Base-by-base conservation (phyloP, 2,888 invertebrate species). In the Sphaerophoria rueppellii region DNA sequence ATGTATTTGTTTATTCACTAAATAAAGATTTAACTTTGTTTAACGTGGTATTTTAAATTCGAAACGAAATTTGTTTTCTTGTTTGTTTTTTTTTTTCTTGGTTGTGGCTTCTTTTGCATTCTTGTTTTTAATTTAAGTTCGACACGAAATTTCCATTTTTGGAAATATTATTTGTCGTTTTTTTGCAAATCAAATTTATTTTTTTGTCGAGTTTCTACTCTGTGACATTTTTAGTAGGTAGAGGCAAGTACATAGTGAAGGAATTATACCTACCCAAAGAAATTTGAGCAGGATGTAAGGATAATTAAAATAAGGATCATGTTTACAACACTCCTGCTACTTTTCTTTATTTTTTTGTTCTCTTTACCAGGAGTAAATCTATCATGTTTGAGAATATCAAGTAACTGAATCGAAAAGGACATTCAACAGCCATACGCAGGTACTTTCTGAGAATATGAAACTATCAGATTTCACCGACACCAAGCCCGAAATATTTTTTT, bases 371-470 rank as follows among this genome's bases (percentile, higher is more conserved):
- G 7, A 35, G n/a, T 16, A n/a, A 14, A 58, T 72, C 52, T 48
- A 60, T 43, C 24, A 40, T 43, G n/a, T 50, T 65, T 57, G 11
- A 24, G 48, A 73, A 50, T 65, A 79, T 79, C 73, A 60, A 37
- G 65, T 79, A 48, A 24, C 78, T 46, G 40, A 48, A 63, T 40
- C 57, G 50, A 57, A n/a, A 43, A 43, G 16, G 55, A 77, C 24
- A 24, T 24, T 48, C 71, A 52, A 58, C 52, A 24, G 37, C 14
- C 32, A 24, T 24, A 24, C 24, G 24, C 24, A 24, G 24, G 24
- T 24, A 24, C 24, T 24, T 24, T 24, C 24, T 24, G 40, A 57
- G 32, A 43, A 0, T 77, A 61, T 71, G 55, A 63, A 60, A 6
- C 60, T 34, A 57, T 65, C 14, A 7, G n/a, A 50, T 78, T 78